These are phyloP conservation scores for Lasioglossum lativentre DNA, from an alignment of 2,888 invertebrate species.

Conservation along the genomic window DNA sequence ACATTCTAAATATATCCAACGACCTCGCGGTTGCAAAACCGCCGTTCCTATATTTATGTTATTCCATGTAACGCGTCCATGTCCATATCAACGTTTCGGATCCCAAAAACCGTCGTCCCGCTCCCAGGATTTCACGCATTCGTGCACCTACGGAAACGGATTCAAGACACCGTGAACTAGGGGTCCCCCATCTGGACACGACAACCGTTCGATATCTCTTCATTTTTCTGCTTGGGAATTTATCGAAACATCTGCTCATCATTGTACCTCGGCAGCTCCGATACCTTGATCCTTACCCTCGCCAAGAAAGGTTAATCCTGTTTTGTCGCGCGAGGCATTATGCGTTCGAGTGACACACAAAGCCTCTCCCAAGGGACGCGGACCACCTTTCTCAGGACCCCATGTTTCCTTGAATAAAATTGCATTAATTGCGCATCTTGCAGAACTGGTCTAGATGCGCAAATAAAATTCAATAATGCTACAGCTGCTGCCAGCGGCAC, in stretches of 20 bases:
- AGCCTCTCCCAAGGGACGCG: not conserved
- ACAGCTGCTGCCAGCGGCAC: constrained; percentile 27
- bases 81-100: not conserved
- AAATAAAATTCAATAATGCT: constrained; percentile 65
- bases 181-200: not conserved
- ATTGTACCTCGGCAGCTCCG: constrained; percentile 1
- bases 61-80: not conserved
- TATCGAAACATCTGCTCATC: constrained; percentile 44
- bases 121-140: not conserved
- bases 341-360: constrained; percentile 18
- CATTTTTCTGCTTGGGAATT: constrained; percentile 1
- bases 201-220: not conserved
- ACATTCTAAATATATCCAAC: constrained; percentile 38
- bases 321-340: not conserved
- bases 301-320: not conserved
- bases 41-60: constrained; percentile 5
- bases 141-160: not conserved
- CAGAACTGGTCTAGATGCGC: constrained; percentile 37
- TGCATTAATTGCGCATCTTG: constrained; percentile 52
- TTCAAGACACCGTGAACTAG: not conserved
- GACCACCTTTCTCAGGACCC: constrained; percentile 28
- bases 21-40: constrained; percentile 20
- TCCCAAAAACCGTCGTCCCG: not conserved
- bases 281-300: not conserved
- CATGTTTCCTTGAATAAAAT: constrained; percentile 51